Evolutionary conservation across 2,888 invertebrate species (phyloP).

Genomic region (Theodoxus fluviatilis): DNA sequence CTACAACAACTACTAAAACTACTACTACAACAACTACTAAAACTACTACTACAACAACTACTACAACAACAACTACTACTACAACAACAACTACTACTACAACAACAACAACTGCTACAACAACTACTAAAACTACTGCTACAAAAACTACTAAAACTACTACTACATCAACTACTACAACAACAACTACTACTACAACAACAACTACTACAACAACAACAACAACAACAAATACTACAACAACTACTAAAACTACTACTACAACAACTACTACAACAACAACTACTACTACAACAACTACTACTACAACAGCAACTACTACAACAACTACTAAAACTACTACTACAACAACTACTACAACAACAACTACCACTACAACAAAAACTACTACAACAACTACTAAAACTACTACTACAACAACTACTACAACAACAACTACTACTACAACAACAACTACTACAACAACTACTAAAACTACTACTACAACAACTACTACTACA

Average conservation of each 20-base stretch:
- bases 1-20: conserved; percentile 27
- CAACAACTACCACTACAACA: neutral
- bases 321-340: neutral
- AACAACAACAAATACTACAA: conserved; percentile 27
- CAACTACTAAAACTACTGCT: conserved; percentile 31
- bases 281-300: conserved; percentile 23
- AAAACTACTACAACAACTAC: conserved; percentile 1
- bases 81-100: conserved; percentile 27
- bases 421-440: conserved; percentile 2
- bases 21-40: conserved; percentile 29
- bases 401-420: neutral
- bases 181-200: conserved; percentile 25
- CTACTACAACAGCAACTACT: conserved; percentile 2
- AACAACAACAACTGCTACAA: conserved; percentile 27
- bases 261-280: conserved; percentile 28
- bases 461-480: conserved; percentile 3
- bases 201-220: conserved; percentile 19
- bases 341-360: neutral
- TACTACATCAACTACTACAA: conserved; percentile 27
- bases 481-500: conserved; percentile 11
- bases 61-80: conserved; percentile 30
- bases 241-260: conserved; percentile 29
- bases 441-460: conserved; percentile 7
- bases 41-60: conserved; percentile 30
- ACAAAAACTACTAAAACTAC: conserved; percentile 30